Base-by-base conservation (phyloP, 2,797 vertebrate genomes). In the Paratrypauchen microcephalus region DNA sequence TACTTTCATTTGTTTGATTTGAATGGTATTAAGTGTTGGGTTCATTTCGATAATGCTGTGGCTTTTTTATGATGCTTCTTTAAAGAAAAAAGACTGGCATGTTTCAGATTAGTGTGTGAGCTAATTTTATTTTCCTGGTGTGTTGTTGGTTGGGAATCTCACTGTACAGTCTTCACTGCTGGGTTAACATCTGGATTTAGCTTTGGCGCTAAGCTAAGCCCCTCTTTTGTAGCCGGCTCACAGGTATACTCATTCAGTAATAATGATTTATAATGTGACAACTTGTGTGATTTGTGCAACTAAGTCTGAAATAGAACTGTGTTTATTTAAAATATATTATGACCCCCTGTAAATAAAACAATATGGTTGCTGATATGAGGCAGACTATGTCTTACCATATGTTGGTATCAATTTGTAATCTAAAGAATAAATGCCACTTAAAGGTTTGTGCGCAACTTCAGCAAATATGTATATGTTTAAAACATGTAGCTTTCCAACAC, bases 1-100 rank as follows among this genome's bases (percentile, higher is more conserved):
- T 85, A 65, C 82, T 86, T 87, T 88, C 62, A 78, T 88, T 92
- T 84, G 79, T 91, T 90, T 90, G 71, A 89, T 88, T 90, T 89
- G 78, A 87, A 86, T 82, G 79, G 80, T 90, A 85, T 77, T 80
- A 81, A 86, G 79, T 92, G 87, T 90, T 85, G 69, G 80, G 76
- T 88, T 90, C 73, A 87, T 90, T 91, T 91, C 79, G 75, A 84
- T 84, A 82, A 85, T 70, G 58, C 77, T 11, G 85, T 90, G 85
- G 79, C 81, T 87, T 91, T 89, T 72, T 63, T 61, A 21, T 88
- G 86, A 83, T 84, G 86, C 86, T 89, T 89, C 74, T 88, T 81
- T 69, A 66, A 73, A 74, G 76, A 75, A 80, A 73, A 72, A 36
- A 75, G 65, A 83, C 72, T 82, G 87, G 89, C 91, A 92, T 92